Evolutionary conservation across 2,797 vertebrate species (phyloP).

Genomic region (Aythya fuligula): DNA sequence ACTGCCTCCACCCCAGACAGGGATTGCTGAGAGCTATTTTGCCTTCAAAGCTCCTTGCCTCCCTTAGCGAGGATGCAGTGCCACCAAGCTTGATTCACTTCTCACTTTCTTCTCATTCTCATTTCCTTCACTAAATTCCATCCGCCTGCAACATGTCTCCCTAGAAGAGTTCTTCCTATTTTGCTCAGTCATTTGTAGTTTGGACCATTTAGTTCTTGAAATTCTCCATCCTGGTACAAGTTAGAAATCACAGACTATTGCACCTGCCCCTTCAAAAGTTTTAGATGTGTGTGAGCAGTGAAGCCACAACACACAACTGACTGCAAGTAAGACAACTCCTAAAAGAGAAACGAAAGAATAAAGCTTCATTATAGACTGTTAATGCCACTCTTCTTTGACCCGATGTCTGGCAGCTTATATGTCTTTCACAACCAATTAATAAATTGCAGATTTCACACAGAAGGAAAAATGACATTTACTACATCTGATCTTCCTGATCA

Average conservation of each 20-base stretch:
- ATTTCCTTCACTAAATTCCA: neutral
- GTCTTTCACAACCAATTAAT: neutral
- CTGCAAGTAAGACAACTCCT: neutral
- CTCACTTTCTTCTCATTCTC: neutral
- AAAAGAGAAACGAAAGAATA: neutral
- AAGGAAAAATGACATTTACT: neutral
- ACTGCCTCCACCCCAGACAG: neutral
- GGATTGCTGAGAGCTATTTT: neutral
- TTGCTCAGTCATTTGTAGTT: neutral
- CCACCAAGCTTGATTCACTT: neutral
- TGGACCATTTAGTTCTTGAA: neutral
- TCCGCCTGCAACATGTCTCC: neutral
- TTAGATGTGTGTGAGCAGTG: neutral
- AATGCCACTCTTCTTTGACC: neutral
- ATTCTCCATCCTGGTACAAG: neutral
- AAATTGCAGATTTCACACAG: neutral
- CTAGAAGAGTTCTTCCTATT: neutral
- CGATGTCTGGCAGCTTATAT: neutral
- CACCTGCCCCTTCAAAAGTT: neutral
- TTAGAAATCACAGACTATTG: neutral
- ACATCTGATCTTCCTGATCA: neutral
- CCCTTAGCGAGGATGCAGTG: rapidly evolving
- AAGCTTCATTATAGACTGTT: neutral
- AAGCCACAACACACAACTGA: neutral
- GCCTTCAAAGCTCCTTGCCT: neutral